Percentiles rank a stretch among this genome's conserved stretches.
Evolutionary conservation across 1,140 invertebrate genomes (phyloP).

Genomic region (Papilio dardanus): DNA sequence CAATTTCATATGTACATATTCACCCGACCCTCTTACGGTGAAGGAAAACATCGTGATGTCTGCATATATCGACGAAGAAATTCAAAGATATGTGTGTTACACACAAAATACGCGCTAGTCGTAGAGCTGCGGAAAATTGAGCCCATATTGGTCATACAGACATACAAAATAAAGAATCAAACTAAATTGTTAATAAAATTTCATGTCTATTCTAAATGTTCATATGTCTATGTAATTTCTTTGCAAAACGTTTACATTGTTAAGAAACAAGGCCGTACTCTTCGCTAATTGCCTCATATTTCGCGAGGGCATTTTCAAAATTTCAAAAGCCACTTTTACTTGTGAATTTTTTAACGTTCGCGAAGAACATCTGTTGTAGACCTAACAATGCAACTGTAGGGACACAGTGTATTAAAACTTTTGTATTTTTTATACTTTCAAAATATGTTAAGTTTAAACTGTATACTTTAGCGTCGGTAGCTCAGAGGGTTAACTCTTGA

Average conservation of each 20-base stretch:
- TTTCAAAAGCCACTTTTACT: constrained; percentile 12
- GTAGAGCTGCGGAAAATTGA: no score
- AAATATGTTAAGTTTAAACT: background rate
- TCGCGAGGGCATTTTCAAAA: constrained; percentile 14
- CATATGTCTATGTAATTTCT: background rate
- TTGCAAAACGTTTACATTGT: constrained; percentile 2
- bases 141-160: no score
- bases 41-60: no score
- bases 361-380: constrained; percentile 17
- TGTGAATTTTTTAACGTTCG: background rate
- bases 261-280: constrained; percentile 11
- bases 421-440: background rate
- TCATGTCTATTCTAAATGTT: background rate
- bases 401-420: background rate
- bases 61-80: no score
- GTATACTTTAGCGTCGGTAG: no score
- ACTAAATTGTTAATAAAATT: background rate
- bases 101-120: no score
- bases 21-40: no score
- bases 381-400: background rate
- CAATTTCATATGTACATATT: no score
- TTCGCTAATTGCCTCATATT: constrained; percentile 20
- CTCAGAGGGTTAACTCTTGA: no score
- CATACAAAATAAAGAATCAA: background rate
- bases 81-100: no score